phyloP scores from a whole-genome alignment of 2,888 invertebrate species.

The Tipula unca region DNA sequence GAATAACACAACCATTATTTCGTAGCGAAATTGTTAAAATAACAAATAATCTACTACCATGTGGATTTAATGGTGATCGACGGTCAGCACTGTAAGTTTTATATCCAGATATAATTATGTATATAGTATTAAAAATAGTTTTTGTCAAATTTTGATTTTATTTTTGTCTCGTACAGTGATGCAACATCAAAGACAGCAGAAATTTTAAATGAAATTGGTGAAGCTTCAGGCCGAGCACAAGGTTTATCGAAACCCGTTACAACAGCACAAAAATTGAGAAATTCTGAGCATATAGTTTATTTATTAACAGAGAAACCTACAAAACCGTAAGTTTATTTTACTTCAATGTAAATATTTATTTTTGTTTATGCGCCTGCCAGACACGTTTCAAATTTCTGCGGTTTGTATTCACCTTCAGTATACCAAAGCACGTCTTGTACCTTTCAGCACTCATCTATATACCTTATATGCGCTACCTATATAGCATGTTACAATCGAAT shows the following conservation, averaged over 20 bases:
- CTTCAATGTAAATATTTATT: too few relatives aligned
- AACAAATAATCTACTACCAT: constrained; percentile 45
- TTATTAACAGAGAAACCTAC: constrained; percentile 41
- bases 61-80: constrained; percentile 46
- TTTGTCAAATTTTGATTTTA: neutral
- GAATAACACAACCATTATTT: constrained; percentile 47
- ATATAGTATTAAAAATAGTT: neutral
- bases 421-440: neutral
- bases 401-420: neutral
- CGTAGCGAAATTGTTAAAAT: constrained; percentile 45
- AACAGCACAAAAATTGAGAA: constrained; percentile 56
- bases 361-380: too few relatives aligned
- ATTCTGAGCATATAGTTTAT: constrained; percentile 44
- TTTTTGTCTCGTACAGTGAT: constrained; percentile 44
- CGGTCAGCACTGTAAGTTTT: constrained; percentile 45
- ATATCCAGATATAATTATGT: neutral
- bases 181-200: constrained; percentile 51
- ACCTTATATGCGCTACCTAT: neutral
- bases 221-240: constrained; percentile 65
- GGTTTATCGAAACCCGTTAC: constrained; percentile 66
- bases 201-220: constrained; percentile 61
- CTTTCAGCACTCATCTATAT: neutral
- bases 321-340: constrained; percentile 47
- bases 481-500: neutral
- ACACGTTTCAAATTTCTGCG: neutral